phyloP scores from a whole-genome alignment of 2,888 invertebrate genomes.

The Dicyrtoma fusca region DNA sequence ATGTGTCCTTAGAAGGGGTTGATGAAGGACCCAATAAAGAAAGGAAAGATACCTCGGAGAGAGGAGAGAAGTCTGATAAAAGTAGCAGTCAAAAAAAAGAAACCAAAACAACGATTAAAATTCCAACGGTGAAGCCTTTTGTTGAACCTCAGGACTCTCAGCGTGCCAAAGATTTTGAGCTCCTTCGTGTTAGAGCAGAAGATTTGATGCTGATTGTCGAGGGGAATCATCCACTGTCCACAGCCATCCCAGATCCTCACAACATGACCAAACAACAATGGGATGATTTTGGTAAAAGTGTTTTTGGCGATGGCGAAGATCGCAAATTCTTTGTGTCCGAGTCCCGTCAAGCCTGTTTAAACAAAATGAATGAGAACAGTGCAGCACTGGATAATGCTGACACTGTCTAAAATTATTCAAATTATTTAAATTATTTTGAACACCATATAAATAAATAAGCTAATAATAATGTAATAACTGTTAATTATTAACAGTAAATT shows the following conservation, averaged over 20 bases:
- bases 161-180: slow-evolving; percentile 48
- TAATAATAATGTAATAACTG: too few species aligned
- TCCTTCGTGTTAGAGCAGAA: slow-evolving; percentile 39
- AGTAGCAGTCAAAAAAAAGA: not conserved
- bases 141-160: slow-evolving; percentile 52
- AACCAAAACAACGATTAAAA: slow-evolving; percentile 14
- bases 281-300: slow-evolving; percentile 53
- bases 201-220: slow-evolving; percentile 52
- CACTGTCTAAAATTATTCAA: too few species aligned
- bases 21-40: slow-evolving; percentile 34
- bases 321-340: slow-evolving; percentile 54
- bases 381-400: not conserved
- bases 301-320: slow-evolving; percentile 49
- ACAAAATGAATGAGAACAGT: slow-evolving; percentile 47
- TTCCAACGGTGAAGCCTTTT: slow-evolving; percentile 42
- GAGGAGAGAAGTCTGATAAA: not conserved
- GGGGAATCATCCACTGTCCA: slow-evolving; percentile 52
- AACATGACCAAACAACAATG: slow-evolving; percentile 54
- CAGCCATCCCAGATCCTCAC: slow-evolving; percentile 51
- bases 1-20: slow-evolving; percentile 46
- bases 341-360: slow-evolving; percentile 44
- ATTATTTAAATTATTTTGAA: too few species aligned
- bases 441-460: too few species aligned
- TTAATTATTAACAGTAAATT: too few species aligned
- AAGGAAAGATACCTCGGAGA: not conserved